Base-by-base conservation (phyloP, 2,797 vertebrate genomes). In the Neostethus bicornis region DNA sequence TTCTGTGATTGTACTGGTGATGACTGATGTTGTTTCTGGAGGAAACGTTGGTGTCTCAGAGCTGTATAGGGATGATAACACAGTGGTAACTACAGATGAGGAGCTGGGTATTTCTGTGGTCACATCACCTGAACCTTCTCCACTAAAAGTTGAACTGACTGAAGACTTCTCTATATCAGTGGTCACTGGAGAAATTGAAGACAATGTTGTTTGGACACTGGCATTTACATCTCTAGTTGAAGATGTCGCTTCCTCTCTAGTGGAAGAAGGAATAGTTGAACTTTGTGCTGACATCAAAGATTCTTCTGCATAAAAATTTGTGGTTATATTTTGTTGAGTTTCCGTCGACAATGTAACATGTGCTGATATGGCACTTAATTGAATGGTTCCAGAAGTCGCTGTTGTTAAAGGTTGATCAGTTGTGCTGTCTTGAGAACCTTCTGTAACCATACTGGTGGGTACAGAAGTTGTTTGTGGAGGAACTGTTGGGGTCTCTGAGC, bases 211-310 rank as follows among this genome's bases (percentile, higher is more conserved):
- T 23, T 72, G 45, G 42, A n/a, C n/a, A n/a, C n/a, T 53, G 1
- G 41, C 28, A 2, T 43, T 1, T 1, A 51, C 5, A 12, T 13
- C 41, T 39, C 1, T 20, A 20, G 20, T 5, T 3, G 7, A 5
- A 48, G 70, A n/a, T n/a, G n/a, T 43, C 31, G 57, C 19, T 5
- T 24, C 52, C 1, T 70, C 54, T 1, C 62, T 72, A 19, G 55
- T 75, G 7, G 57, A 55, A 7, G 1, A 9, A 20, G 31, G 0
- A 5, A 14, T 19, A 7, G 4, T 0, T 10, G 60, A 50, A 32
- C 23, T 24, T 25, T 16, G 3, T 0, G 44, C 7, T 9, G 38
- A 3, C 20, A 20, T 20, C 20, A 20, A 20, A 20, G 20, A 2
- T 2, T 2, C 20, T 20, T 20, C 20, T 20, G 20, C 20, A 20